phyloP scores from a whole-genome alignment of 2,888 invertebrate species.

The Drosophila antonietae region DNA sequence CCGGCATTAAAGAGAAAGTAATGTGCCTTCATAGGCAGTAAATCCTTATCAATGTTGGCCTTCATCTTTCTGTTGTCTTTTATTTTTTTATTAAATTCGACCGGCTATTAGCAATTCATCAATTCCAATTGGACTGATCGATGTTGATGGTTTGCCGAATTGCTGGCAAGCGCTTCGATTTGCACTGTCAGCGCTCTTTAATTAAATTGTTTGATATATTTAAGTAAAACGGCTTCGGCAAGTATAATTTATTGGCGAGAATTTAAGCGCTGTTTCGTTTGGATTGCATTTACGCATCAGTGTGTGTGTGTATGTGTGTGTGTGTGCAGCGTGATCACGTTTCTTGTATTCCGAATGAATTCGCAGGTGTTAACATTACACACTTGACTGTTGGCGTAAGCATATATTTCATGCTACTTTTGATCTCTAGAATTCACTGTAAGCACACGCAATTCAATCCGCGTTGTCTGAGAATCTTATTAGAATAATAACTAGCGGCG shows the following conservation, averaged over 20 bases:
- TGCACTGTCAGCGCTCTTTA: constrained; percentile 11
- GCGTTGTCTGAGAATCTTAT: constrained; percentile 9
- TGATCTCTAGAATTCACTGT: constrained; percentile 12
- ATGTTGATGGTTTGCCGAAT: constrained; percentile 9
- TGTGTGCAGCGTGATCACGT: constrained; percentile 58
- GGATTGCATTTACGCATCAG: background rate
- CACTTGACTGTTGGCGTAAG: constrained; percentile 9
- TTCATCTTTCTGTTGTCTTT: constrained; percentile 67
- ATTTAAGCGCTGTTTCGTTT: constrained; percentile 6
- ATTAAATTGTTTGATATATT: constrained; percentile 14
- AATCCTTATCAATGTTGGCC: constrained; percentile 87
- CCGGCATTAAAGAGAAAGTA: constrained; percentile 95
- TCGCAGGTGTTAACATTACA: constrained; percentile 31
- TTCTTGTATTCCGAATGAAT: constrained; percentile 40
- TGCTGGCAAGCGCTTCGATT: constrained; percentile 1
- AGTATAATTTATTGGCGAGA: constrained; percentile 30
- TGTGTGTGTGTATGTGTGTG: constrained; percentile 6
- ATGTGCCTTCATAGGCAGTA: constrained; percentile 94
- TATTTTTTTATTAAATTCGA: background rate
- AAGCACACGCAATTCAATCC: constrained; percentile 16
- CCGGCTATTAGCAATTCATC: constrained; percentile 18
- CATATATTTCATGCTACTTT: constrained; percentile 22
- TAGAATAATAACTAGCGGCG: constrained; percentile 3
- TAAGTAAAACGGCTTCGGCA: constrained; percentile 6
- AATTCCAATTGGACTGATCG: constrained; percentile 16